Base-by-base conservation (phyloP, 1,140 invertebrate species). In the Cepaea nemoralis region DNA sequence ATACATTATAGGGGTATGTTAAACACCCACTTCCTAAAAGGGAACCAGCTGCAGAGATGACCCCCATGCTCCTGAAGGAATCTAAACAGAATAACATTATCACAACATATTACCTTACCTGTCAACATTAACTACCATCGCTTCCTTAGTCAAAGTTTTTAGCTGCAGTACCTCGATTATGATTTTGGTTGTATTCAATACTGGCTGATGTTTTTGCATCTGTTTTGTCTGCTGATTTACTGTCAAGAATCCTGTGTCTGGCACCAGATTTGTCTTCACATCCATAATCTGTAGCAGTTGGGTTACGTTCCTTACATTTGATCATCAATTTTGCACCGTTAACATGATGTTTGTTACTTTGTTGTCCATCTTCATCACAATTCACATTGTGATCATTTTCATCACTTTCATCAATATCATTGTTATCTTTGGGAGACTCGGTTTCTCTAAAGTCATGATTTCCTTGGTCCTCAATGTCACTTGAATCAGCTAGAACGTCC, bases 341-440 rank as follows among this genome's bases (percentile, higher is more conserved):
- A 14, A 2, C 50, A 55, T 55, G 50, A 12, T 40, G 35, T 14
- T 37, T 39, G 31, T 39, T 71, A 24, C 35, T 24, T 70, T 39
- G 19, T 8, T 5, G 10, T 39, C 22, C 22, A 39, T 6, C 35
- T 40, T 37, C 37, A 27, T 71, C 69, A 39, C 10, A 71, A 3
- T 39, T 16, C 6, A 22, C 6, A 8, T 6, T 37, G 22, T 45
- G 5, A 37, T 40, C 19, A 39, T 39, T 37, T 40, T 40, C 37
- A 71, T 71, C 33, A 71, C 69, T 71, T 71, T 71, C 40, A 71
- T 63, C 59, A 31, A 63, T 31, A 31, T 63, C 33, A 63, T 27
- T 27, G 2, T 31, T 31, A 8, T 6, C 59, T 8, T 40, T 6
- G 1, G 39, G 35, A 22, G 16, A 14, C 19, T 55, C 16, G 19